A percentile compares a stretch with the other conserved stretches of the same genome.
Evolutionary conservation across 2,888 invertebrate genomes (phyloP).

Genomic region (Catonia carolina): DNA sequence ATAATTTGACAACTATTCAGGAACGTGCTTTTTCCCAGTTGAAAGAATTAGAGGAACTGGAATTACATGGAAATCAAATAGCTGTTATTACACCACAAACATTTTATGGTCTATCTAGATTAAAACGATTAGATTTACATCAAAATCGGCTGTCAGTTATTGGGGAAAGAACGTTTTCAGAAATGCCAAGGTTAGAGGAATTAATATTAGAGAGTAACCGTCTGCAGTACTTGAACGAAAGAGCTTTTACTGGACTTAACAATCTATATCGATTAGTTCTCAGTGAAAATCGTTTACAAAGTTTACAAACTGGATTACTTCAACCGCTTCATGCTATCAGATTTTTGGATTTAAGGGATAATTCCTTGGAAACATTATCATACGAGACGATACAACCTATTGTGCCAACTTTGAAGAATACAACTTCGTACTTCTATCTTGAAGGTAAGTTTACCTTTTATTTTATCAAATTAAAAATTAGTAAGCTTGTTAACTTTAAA

Average conservation of each 20-base stretch:
- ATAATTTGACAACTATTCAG: conserved; percentile 75
- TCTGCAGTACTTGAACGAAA: conserved; percentile 61
- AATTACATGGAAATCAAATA: conserved; percentile 71
- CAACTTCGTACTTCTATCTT: conserved; percentile 64
- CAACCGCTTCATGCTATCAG: conserved; percentile 64
- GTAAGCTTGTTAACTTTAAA: neutral
- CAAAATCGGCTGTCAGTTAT: conserved; percentile 69
- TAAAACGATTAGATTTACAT: conserved; percentile 66
- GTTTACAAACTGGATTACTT: conserved; percentile 63
- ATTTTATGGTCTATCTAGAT: conserved; percentile 66
- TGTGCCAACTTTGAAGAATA: conserved; percentile 67
- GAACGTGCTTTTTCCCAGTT: conserved; percentile 74
- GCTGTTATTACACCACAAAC: conserved; percentile 66
- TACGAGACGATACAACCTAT: conserved; percentile 70
- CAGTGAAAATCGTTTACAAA: conserved; percentile 67
- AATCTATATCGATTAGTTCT: conserved; percentile 64
- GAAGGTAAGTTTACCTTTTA: conserved; percentile 56
- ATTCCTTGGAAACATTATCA: conserved; percentile 68
- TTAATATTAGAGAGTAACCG: conserved; percentile 52
- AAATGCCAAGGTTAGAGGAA: conserved; percentile 65
- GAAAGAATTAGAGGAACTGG: conserved; percentile 67
- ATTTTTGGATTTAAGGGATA: conserved; percentile 69
- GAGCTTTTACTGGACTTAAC: conserved; percentile 68
- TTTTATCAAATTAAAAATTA: no score
- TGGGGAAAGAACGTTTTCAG: conserved; percentile 71